Base-by-base conservation (phyloP, 2,113 vertebrate species). In the Sterrhoptilus dennistouni region DNA sequence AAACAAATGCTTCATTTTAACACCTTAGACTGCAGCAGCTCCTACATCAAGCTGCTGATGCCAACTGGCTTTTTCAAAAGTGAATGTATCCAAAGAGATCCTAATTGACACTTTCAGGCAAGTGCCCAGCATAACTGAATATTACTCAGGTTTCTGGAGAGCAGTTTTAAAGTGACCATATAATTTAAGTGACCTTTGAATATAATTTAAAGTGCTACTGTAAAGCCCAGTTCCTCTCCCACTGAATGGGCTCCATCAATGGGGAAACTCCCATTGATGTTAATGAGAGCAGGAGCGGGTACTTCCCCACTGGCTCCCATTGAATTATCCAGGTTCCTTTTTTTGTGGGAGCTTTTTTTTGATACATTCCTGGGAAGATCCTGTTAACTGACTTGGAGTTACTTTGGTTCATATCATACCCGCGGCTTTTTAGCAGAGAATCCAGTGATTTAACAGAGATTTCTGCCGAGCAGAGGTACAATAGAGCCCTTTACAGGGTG, bases 1-100 rank as follows among this genome's bases (percentile, higher is more conserved):
- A 95, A 97, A 95, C 95, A 97, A 97, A 97, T 96, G 96, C 96
- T 93, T 95, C 91, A 78, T 96, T 96, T 93, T 94, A 96, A 52
- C 92, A 91, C 90, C 92, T 96, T 94, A 86, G 79, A 81, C 90
- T 82, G 81, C 77, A 83, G 90, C 93, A 87, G 83, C n/a, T 65
- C 57, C 68, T 95, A 84, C 86, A 84, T 64, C 75, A 65, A 79
- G 83, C 93, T 44, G 54, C 85, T 75, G 72, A 61, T 93, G 93
- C 93, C 93, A 96, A 91, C 72, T 16, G 64, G 88, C 78, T 95
- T 89, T 95, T 94, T 95, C 70, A 79, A 79, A 96, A 95, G 78
- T 31, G 44, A 90, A 61, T 45, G 79, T 77, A 94, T 95, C 79
- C 72, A 90, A 95, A 94, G 75, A 91, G 84, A 87, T 93, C 89